Evolutionary conservation across 2,888 invertebrate genomes (phyloP).

Genomic region (Malacosoma neustria): DNA sequence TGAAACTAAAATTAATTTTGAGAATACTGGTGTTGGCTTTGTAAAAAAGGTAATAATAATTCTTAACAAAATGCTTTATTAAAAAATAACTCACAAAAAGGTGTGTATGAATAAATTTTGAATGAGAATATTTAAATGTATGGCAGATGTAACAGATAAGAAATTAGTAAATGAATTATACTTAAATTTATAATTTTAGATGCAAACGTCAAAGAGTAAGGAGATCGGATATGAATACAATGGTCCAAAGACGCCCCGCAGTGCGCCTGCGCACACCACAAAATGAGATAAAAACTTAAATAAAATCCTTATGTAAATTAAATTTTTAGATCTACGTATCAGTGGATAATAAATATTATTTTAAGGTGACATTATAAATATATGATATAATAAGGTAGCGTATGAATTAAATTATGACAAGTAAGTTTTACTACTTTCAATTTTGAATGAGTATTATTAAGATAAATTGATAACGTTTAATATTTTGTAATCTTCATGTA

Average conservation of each 20-base stretch:
- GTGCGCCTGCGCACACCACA: constrained; percentile 46
- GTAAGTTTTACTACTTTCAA: neutral
- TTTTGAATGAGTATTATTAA: constrained; percentile 4
- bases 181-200: constrained; percentile 61
- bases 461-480: constrained; percentile 8
- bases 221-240: constrained; percentile 59
- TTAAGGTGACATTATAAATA: constrained; percentile 24
- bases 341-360: constrained; percentile 33
- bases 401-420: constrained; percentile 12
- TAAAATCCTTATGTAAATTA: constrained; percentile 67
- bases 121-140: constrained; percentile 8
- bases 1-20: too few species aligned
- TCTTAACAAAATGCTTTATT: too few species aligned
- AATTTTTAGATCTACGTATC: constrained; percentile 51
- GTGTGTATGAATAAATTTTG: too few species aligned
- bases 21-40: too few species aligned
- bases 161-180: constrained; percentile 50
- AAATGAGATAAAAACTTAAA: constrained; percentile 58
- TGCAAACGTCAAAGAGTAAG: constrained; percentile 58
- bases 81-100: too few species aligned
- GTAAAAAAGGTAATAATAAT: too few species aligned
- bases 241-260: constrained; percentile 53
- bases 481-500: too few species aligned
- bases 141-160: constrained; percentile 21
- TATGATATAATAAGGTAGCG: constrained; percentile 1